Conservation (phyloP, 1,140 invertebrate genomes). For the Drosophila malerkotliana region DNA sequence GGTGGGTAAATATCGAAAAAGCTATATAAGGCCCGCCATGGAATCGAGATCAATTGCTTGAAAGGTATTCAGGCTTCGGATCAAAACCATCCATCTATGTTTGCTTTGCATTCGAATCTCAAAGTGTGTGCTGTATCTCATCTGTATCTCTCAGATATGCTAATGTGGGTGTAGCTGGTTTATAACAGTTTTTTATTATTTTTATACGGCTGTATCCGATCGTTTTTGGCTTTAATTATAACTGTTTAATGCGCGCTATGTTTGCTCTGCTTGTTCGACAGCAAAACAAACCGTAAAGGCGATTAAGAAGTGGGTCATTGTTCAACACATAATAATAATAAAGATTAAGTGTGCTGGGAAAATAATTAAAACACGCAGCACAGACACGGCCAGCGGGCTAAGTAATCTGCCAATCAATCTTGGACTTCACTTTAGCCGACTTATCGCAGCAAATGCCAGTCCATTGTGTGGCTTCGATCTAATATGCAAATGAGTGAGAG, state of each 20-base stretch:
- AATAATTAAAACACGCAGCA: slow-evolving; percentile 27
- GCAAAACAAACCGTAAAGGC: slow-evolving; percentile 22
- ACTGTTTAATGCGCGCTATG: slow-evolving; percentile 51
- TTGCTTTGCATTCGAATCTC: neutral
- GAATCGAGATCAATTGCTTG: slow-evolving; percentile 17
- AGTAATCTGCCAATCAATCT: slow-evolving; percentile 29
- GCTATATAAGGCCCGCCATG: neutral
- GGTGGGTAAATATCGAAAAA: neutral
- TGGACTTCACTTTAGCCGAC: neutral
- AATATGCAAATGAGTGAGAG: slow-evolving; percentile 35
- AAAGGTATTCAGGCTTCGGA: slow-evolving; percentile 34
- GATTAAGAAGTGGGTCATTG: slow-evolving; percentile 60
- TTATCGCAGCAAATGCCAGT: neutral
- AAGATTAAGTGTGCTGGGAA: slow-evolving; percentile 18
- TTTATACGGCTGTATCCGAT: neutral
- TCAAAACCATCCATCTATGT: neutral
- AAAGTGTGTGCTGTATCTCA: slow-evolving; percentile 2
- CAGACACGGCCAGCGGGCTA: neutral
- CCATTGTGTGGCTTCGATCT: neutral
- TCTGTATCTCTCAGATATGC: slow-evolving; percentile 43
- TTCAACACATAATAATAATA: slow-evolving; percentile 31
- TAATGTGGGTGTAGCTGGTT: slow-evolving; percentile 73
- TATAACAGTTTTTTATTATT: slow-evolving; percentile 65
- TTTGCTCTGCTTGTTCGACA: slow-evolving; percentile 15
- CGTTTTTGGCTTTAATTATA: slow-evolving; percentile 59